These are phyloP conservation scores for Diacarnus erythraeanus DNA, from an alignment of 37 sponge, comb jelly and placozoan species.

Conservation along the genomic window DNA sequence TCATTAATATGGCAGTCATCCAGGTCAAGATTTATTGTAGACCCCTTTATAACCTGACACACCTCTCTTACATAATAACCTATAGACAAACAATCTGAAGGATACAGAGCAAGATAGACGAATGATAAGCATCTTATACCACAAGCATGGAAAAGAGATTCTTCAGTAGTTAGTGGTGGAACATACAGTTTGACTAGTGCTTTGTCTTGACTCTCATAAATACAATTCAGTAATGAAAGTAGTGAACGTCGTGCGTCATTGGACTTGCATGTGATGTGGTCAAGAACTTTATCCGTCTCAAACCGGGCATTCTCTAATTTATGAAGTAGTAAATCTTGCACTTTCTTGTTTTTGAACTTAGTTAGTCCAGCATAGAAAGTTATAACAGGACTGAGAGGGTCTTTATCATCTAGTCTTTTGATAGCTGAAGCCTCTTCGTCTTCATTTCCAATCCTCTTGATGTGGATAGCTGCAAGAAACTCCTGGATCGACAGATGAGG, in stretches of 20 bases:
- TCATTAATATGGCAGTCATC: neutral
- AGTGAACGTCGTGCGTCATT: neutral
- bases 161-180: neutral
- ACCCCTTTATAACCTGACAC: neutral
- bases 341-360: neutral
- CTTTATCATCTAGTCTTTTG: neutral
- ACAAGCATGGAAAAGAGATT: neutral
- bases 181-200: neutral
- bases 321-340: neutral
- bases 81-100: neutral
- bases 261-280: neutral
- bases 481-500: neutral
- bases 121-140: neutral
- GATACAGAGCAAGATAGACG: neutral
- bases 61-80: neutral
- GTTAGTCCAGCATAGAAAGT: neutral
- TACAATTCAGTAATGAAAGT: neutral
- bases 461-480: neutral
- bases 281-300: neutral
- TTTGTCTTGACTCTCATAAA: neutral
- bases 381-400: neutral
- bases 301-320: neutral
- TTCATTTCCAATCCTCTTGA: neutral
- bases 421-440: neutral
- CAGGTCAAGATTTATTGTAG: neutral